Evolutionary conservation across 2,113 vertebrate genomes (phyloP).

Genomic region (Typhlomys cinereus): DNA sequence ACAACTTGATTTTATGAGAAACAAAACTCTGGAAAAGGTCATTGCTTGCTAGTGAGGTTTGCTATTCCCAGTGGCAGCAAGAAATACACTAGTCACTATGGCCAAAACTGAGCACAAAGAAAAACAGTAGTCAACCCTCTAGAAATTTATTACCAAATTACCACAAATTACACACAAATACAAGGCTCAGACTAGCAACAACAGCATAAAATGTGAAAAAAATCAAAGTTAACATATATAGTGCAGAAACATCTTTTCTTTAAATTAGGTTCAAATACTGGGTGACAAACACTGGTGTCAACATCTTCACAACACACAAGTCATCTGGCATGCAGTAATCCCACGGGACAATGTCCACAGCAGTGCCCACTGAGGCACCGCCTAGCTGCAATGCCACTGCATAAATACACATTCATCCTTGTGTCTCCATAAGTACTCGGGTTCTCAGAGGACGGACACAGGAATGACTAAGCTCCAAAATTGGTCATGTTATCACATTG

Average conservation of each 20-base stretch:
- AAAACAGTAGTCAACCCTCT: not conserved
- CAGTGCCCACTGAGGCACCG: accelerated
- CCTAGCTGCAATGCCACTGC: accelerated
- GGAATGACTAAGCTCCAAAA: not conserved
- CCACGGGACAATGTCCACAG: not conserved
- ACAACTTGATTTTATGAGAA: not conserved
- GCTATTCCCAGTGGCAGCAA: not conserved
- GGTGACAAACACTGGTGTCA: constrained; percentile 52
- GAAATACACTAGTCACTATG: not conserved
- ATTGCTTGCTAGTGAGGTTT: not conserved
- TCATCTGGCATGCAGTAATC: accelerated
- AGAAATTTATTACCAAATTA: constrained; percentile 73
- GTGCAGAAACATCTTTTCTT: constrained; percentile 14
- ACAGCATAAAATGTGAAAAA: constrained; percentile 59
- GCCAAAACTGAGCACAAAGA: constrained; percentile 51
- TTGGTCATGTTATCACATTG: not conserved
- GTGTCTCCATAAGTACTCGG: not conserved
- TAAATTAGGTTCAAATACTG: constrained; percentile 60
- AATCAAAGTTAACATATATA: constrained; percentile 51
- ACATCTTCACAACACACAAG: not conserved
- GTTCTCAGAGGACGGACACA: not conserved
- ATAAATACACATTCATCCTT: not conserved
- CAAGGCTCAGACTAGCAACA: constrained; percentile 48
- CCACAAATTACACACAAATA: not conserved
- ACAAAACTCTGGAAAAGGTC: not conserved